Conservation (phyloP, 2,888 invertebrate genomes). For the Volucella inflata region DNA sequence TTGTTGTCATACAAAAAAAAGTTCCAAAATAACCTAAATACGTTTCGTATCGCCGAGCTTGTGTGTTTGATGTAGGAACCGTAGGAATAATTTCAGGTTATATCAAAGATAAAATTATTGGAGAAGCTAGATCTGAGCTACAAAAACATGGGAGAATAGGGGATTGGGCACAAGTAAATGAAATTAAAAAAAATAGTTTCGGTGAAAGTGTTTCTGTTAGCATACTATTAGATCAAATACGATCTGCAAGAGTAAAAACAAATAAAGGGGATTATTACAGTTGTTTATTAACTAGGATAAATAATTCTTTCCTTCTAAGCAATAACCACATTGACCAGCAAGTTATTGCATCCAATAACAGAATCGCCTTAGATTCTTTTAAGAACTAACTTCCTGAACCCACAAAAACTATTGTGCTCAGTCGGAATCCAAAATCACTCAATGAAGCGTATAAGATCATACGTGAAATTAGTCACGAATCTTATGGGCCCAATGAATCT, state of each 20-base stretch:
- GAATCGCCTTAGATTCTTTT: background rate
- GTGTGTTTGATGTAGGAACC: no score
- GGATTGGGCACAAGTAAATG: no score
- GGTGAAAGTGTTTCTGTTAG: slow-evolving; percentile 26
- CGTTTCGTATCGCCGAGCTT: no score
- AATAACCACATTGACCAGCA: background rate
- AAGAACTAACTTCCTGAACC: slow-evolving; percentile 25
- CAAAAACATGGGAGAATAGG: no score
- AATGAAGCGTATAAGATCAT: background rate
- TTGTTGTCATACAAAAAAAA: no score
- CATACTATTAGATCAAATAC: no score
- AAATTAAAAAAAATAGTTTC: no score
- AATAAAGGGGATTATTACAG: background rate
- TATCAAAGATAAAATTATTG: no score
- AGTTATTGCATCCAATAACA: background rate
- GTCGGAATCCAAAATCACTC: slow-evolving; percentile 2
- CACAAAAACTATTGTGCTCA: slow-evolving; percentile 3
- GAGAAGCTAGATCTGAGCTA: no score
- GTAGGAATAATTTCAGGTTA: no score
- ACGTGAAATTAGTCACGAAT: background rate
- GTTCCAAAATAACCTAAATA: slow-evolving; percentile 6
- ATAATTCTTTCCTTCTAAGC: background rate
- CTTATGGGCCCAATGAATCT: background rate
- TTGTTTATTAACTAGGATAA: background rate
- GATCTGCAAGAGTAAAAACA: no score